Percentiles rank a stretch among this genome's conserved stretches.
phyloP scores from a whole-genome alignment of 2,113 vertebrate species.

The Dromiciops gliroides region DNA sequence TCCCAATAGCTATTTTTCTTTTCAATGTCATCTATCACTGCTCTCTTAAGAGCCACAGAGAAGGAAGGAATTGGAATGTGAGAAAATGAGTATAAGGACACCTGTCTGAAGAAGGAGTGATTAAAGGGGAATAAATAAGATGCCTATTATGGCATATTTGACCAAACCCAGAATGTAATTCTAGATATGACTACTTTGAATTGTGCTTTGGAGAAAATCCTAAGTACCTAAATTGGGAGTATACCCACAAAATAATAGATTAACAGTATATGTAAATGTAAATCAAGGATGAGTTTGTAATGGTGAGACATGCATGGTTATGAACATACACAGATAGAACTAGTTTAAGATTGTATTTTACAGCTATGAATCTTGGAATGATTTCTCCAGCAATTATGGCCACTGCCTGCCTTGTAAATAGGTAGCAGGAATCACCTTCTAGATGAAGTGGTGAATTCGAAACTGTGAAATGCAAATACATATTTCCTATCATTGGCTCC shows the following conservation, averaged over 20 bases:
- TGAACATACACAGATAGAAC: not conserved
- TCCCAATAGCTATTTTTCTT: not conserved
- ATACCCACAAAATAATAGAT: not conserved
- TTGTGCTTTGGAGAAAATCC: not conserved
- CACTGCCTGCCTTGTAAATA: not conserved
- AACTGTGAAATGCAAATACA: slow-evolving; percentile 20
- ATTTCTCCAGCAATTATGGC: not conserved
- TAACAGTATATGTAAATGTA: not conserved
- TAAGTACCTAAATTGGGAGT: not conserved
- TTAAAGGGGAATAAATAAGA: not conserved
- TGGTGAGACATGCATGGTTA: not conserved
- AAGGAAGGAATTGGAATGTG: not conserved
- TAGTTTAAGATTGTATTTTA: not conserved
- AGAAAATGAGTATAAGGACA: not conserved
- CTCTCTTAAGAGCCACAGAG: not conserved
- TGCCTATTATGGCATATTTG: slow-evolving; percentile 3
- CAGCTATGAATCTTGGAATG: not conserved
- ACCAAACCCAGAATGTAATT: not conserved
- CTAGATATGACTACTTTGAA: not conserved
- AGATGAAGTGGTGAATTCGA: slow-evolving; percentile 45
- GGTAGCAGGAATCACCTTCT: not conserved
- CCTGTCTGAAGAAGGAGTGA: not conserved
- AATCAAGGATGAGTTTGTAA: not conserved
- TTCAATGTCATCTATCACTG: not conserved
- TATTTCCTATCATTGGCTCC: slow-evolving; percentile 6